These are phyloP conservation scores for Sussaba pulchella DNA, from an alignment of 2,888 invertebrate species.

Conservation along the genomic window DNA sequence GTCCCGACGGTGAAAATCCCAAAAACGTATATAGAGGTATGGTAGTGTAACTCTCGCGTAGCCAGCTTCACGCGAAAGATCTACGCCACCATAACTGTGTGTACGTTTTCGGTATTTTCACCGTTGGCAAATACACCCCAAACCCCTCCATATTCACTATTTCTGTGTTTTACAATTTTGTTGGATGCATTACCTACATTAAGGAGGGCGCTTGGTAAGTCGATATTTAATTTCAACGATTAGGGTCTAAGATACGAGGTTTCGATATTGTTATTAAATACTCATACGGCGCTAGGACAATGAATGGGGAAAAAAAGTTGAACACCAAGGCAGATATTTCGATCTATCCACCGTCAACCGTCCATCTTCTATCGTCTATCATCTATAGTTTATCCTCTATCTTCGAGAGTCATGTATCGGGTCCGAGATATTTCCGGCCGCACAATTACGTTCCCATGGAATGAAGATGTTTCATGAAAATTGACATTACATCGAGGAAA, in stretches of 20 bases:
- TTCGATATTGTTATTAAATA: too few relatives aligned
- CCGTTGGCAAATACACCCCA: too few relatives aligned
- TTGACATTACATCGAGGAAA: background rate
- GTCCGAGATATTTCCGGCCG: background rate
- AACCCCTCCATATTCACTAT: conserved; percentile 68
- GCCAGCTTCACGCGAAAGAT: too few relatives aligned
- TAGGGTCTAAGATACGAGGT: too few relatives aligned
- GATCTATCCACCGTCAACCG: background rate
- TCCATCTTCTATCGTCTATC: too few relatives aligned
- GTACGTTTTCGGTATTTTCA: too few relatives aligned
- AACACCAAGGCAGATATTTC: background rate
- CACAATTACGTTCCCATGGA: background rate
- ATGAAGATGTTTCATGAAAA: background rate
- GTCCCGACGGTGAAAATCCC: too few relatives aligned
- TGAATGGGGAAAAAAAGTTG: background rate
- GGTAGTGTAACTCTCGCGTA: too few relatives aligned
- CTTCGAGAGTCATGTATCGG: background rate
- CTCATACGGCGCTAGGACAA: background rate
- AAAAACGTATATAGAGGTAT: too few relatives aligned
- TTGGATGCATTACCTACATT: conserved; percentile 77
- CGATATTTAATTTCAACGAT: conserved; percentile 54
- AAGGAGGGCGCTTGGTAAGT: conserved; percentile 81
- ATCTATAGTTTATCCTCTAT: too few relatives aligned
- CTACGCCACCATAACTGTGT: too few relatives aligned
- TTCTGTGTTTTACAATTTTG: conserved; percentile 70